Evolutionary conservation across 53 echinoderm and acorn worm genomes (phyloP).

Genomic region (Apostichopus leukothele): DNA sequence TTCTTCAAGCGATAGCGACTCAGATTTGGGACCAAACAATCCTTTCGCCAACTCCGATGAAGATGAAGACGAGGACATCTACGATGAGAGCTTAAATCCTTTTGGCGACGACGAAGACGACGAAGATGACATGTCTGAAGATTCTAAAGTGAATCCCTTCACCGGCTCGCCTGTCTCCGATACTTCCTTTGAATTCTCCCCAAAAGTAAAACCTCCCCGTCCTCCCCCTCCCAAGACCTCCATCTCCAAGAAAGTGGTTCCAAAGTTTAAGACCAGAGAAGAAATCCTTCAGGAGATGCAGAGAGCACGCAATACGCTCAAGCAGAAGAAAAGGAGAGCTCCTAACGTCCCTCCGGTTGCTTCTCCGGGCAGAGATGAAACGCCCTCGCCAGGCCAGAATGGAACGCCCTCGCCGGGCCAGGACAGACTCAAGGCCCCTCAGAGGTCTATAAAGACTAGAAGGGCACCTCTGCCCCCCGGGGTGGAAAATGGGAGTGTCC

Average conservation of each 20-base stretch:
- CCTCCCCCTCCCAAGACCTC: slow-evolving; percentile 61
- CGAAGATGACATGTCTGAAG: slow-evolving; percentile 50
- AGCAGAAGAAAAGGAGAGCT: slow-evolving; percentile 58
- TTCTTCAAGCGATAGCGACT: slow-evolving; percentile 2
- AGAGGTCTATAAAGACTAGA: slow-evolving; percentile 59
- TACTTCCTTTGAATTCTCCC: slow-evolving; percentile 47
- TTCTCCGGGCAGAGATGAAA: slow-evolving; percentile 12
- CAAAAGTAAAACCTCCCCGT: slow-evolving; percentile 41
- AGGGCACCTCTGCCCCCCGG: slow-evolving; percentile 74
- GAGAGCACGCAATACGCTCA: slow-evolving; percentile 78
- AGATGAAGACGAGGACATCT: slow-evolving; percentile 61
- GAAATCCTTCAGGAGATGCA: slow-evolving; percentile 93
- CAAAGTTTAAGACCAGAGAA: slow-evolving; percentile 75
- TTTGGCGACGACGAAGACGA: slow-evolving; percentile 79
- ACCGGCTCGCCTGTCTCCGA: slow-evolving; percentile 66
- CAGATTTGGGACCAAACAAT: slow-evolving; percentile 65
- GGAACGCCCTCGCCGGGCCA: slow-evolving; percentile 1
- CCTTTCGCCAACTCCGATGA: slow-evolving; percentile 66
- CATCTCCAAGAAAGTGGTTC: slow-evolving; percentile 46
- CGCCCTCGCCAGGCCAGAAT: background rate
- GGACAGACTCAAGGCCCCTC: slow-evolving; percentile 45
- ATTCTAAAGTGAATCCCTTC: slow-evolving; percentile 63
- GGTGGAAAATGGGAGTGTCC: slow-evolving; percentile 3
- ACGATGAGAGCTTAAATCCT: slow-evolving; percentile 80
- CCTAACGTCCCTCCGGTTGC: slow-evolving; percentile 40